phyloP scores from a whole-genome alignment of 2,888 invertebrate species.

The Amphiduros pacificus region DNA sequence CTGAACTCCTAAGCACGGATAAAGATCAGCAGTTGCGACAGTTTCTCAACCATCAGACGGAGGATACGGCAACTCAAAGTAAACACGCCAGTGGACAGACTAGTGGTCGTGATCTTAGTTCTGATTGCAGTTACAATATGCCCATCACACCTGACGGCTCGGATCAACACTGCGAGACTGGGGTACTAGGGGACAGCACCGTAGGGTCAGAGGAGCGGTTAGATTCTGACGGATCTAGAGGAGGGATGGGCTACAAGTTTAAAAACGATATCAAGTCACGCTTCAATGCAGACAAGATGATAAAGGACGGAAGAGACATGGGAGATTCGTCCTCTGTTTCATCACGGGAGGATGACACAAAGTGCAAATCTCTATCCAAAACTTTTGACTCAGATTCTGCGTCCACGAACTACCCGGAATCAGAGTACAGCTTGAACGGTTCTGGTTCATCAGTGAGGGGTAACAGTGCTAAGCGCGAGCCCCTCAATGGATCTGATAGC shows the following conservation, averaged over 20 bases:
- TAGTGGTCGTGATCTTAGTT: too few relatives aligned
- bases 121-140: too few relatives aligned
- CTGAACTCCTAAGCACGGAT: too few relatives aligned
- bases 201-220: too few relatives aligned
- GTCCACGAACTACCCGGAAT: conserved; percentile 5
- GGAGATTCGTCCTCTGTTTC: background rate
- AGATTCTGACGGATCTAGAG: too few relatives aligned
- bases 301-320: background rate
- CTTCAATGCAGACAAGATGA: conserved; percentile 64
- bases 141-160: too few relatives aligned
- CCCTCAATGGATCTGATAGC: background rate
- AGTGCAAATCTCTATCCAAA: background rate
- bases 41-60: too few relatives aligned
- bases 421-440: conserved; percentile 6
- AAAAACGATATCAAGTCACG: conserved; percentile 91
- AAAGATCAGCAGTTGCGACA: too few relatives aligned
- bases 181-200: too few relatives aligned
- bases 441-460: background rate
- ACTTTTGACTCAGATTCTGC: background rate
- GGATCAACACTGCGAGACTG: too few relatives aligned
- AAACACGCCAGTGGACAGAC: too few relatives aligned
- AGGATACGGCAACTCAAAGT: too few relatives aligned
- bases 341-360: background rate
- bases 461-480: background rate
- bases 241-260: conserved; percentile 93